These are phyloP conservation scores for Anguilla marmorata DNA, from an alignment of 2,797 vertebrate species.

Conservation along the genomic window DNA sequence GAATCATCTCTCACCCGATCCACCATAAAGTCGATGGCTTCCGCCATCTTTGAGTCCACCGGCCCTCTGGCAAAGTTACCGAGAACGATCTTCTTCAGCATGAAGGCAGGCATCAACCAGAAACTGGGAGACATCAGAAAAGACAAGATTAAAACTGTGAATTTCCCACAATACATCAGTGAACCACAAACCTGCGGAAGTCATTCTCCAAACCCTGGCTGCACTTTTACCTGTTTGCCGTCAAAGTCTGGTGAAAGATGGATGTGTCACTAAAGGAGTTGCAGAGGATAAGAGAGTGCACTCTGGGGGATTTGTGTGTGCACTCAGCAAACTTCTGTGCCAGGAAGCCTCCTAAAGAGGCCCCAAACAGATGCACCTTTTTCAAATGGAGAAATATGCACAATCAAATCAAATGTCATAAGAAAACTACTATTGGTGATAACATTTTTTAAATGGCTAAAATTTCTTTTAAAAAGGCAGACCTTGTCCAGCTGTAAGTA, in stretches of 20 bases:
- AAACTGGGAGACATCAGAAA: conserved; percentile 74
- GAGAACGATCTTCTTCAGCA: conserved; percentile 97
- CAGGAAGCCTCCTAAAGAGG: conserved; percentile 93
- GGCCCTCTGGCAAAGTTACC: conserved; percentile 96
- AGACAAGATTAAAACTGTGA: background rate
- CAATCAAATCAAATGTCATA: background rate
- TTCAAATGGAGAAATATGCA: background rate
- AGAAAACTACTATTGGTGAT: background rate
- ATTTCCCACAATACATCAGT: background rate
- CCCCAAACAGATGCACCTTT: conserved; percentile 94
- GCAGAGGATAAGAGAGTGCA: conserved; percentile 93
- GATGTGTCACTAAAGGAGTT: conserved; percentile 97
- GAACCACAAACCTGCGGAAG: background rate
- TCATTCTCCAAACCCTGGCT: background rate
- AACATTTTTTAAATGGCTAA: background rate
- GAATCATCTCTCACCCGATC: conserved; percentile 81
- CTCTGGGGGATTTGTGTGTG: conserved; percentile 92
- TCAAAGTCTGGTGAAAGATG: conserved; percentile 97
- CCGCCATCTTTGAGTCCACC: conserved; percentile 92
- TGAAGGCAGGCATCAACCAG: conserved; percentile 97
- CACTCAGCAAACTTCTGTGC: conserved; percentile 98
- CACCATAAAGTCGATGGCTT: conserved; percentile 98
- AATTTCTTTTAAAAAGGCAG: conserved; percentile 46
- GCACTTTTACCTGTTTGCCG: conserved; percentile 84
- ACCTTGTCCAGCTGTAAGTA: conserved; percentile 97